Evolutionary conservation across 2,888 invertebrate species (phyloP), one percentile per base, ranked within the genome.

Genomic region (Neocrepidodera transversa): DNA sequence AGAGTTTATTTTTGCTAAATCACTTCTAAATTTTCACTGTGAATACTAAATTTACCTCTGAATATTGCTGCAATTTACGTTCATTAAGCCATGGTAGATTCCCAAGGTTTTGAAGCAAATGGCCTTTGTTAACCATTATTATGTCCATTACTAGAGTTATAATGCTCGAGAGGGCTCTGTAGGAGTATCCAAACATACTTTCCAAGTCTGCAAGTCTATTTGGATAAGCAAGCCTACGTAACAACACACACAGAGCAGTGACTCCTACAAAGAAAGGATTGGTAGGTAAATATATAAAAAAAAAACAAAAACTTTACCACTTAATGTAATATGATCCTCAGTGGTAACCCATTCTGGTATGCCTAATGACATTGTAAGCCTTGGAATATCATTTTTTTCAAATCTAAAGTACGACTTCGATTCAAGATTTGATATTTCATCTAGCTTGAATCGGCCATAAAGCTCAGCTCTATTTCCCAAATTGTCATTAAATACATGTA

Each of bases 161-260:
- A 16, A 52, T 52, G 42, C 42, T 42, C 1, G 35, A 43, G n/a
- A n/a, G n/a, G n/a, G n/a, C n/a, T n/a, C n/a, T n/a, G n/a, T n/a
- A n/a, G n/a, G n/a, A n/a, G n/a, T n/a, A n/a, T n/a, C n/a, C n/a
- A n/a, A n/a, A n/a, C n/a, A n/a, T n/a, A n/a, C n/a, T n/a, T n/a
- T n/a, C n/a, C n/a, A n/a, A n/a, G n/a, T n/a, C n/a, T n/a, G n/a
- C n/a, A n/a, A n/a, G n/a, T n/a, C n/a, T n/a, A 53, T 62, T 64
- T 20, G 62, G 62, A 30, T 62, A 59, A 14, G 58, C 50, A 17
- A 64, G 47, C 20, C 62, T 51, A 28, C 59, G n/a, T n/a, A n/a
- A n/a, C n/a, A n/a, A n/a, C n/a, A n/a, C n/a, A n/a, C n/a, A n/a
- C n/a, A n/a, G n/a, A n/a, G n/a, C n/a, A n/a, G n/a, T n/a, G n/a